Evolutionary conservation across 2,888 invertebrate genomes (phyloP), one percentile per base, ranked within the genome.

Genomic region (Diaperis boleti): DNA sequence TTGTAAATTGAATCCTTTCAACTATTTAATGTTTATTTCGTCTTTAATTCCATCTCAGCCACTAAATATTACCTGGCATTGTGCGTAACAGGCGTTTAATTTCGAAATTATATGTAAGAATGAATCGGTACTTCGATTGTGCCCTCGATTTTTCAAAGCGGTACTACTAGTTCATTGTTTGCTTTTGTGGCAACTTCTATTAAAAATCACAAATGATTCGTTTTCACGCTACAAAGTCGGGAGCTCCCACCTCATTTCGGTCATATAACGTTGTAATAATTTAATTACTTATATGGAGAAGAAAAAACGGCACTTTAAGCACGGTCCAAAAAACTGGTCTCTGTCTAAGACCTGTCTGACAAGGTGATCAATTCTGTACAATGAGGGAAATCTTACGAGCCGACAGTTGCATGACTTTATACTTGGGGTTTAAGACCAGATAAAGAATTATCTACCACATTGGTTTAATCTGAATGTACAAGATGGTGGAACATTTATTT

Each of bases 1-100:
- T 70, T 70, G 69, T 69, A 72, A 71, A 73, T 72, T 73, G 72
- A 75, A 75, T 75, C 74, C 73, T 73, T 72, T 72, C 68, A 70
- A 68, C 66, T 66, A 67, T 70, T 70, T 70, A 70, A 70, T 64
- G 60, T 64, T 64, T 64, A 64, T 64, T 64, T 56, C 64, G 54
- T 64, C 59, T 64, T 64, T 60, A 60, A 64, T 64, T 64, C 41
- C 42, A 65, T 63, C 65, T 63, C 65, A 45, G 65, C 63, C 64
- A 62, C 68, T 64, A 64, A 55, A 66, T 66, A 68, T 68, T 66
- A 63, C 66, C 55, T 66, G 57, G 47, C 65, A 62, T 68, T 66
- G 68, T 66, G 65, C 49, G 56, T 68, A 62, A 62, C 62, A 62
- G 55, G 62, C 62, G 62, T 62, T 62, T 62, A 62, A 62, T 62